Conservation (phyloP, 2,797 vertebrate species). For the Lithobates pipiens region DNA sequence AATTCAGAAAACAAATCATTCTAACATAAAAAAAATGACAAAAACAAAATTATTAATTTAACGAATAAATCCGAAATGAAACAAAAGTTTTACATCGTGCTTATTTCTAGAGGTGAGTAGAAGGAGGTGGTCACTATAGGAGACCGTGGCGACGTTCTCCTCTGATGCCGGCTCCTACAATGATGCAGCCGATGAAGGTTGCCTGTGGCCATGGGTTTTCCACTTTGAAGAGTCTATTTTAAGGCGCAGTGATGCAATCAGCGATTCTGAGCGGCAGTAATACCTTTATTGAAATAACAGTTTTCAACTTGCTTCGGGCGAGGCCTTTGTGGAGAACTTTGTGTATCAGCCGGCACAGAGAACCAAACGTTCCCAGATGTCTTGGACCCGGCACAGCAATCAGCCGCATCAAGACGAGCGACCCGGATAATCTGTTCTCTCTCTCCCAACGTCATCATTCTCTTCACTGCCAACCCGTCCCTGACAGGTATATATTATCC, state of each 20-base stretch:
- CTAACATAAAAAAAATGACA: no score
- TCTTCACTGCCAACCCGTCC: neutral
- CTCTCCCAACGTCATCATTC: conserved; percentile 12
- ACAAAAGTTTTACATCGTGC: no score
- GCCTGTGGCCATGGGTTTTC: no score
- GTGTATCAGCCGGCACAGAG: neutral
- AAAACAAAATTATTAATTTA: no score
- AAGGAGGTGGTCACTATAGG: no score
- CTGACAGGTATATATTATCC: neutral
- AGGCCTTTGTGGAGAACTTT: neutral
- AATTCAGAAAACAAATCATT: no score
- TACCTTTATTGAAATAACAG: neutral
- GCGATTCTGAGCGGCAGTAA: neutral
- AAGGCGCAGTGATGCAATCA: neutral
- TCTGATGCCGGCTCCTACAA: no score
- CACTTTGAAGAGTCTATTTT: no score
- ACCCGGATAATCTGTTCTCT: neutral
- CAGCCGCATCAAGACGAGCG: conserved; percentile 15
- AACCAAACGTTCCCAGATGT: conserved; percentile 14
- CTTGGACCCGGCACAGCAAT: conserved; percentile 6
- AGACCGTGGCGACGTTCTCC: no score
- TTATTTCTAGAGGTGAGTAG: no score
- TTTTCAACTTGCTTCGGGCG: neutral
- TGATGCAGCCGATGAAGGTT: no score
- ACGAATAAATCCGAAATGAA: no score